A percentile compares a stretch with the other conserved stretches of the same genome.
phyloP scores from a whole-genome alignment of 2,888 invertebrate species.

The Xylophagus ater region DNA sequence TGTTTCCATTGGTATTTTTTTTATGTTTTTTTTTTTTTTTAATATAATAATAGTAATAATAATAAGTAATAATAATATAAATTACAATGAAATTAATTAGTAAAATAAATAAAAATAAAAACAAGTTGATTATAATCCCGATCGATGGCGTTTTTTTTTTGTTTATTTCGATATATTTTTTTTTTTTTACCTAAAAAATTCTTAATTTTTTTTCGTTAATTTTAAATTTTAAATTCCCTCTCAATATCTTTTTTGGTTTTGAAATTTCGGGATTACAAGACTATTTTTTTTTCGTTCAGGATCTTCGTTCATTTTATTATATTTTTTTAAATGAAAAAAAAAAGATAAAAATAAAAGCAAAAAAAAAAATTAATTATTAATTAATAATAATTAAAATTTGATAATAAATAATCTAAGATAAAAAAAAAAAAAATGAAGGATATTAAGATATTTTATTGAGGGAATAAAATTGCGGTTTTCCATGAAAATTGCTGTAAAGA shows the following conservation, averaged over 20 bases:
- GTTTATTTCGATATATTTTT: constrained; percentile 4
- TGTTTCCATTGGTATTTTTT: constrained; percentile 7
- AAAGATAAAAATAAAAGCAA: too few species aligned
- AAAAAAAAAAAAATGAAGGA: not conserved
- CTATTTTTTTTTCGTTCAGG: constrained; percentile 1
- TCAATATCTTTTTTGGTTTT: constrained; percentile 3
- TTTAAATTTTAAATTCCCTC: not conserved
- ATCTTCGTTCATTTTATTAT: too few species aligned
- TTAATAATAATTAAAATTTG: not conserved
- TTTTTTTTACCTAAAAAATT: not conserved
- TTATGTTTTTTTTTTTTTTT: constrained; percentile 5
- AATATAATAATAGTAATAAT: too few species aligned
- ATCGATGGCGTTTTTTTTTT: constrained; percentile 11
- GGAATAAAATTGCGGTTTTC: constrained; percentile 4
- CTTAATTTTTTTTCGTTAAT: not conserved
- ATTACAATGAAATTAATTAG: constrained; percentile 16
- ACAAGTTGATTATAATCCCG: constrained; percentile 11
- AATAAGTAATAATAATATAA: constrained; percentile 14
- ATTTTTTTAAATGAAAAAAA: too few species aligned
- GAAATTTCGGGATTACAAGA: constrained; percentile 8
- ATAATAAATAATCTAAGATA: not conserved
- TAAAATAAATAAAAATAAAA: constrained; percentile 16
- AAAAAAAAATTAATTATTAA: too few species aligned
- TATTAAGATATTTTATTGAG: constrained; percentile 5
- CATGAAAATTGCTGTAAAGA: not conserved